A percentile compares a stretch with the other conserved stretches of the same genome.
phyloP scores from a whole-genome alignment of 64 coral and sea anemone species.

The Montipora capricornis region DNA sequence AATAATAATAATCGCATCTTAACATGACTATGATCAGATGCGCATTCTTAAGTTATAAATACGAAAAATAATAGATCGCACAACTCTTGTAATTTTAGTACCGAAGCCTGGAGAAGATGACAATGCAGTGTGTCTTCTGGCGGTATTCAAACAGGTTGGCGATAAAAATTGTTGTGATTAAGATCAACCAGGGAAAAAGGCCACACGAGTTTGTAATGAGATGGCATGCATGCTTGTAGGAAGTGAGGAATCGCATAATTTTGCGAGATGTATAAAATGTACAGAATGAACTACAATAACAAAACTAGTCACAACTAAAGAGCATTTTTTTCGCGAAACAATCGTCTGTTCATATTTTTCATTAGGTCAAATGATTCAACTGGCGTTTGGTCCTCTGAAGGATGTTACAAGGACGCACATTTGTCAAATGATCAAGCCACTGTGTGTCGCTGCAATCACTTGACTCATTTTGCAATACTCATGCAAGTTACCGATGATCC shows the following conservation, averaged over 20 bases:
- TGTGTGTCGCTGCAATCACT: slow-evolving; percentile 77
- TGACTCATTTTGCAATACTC: slow-evolving; percentile 82
- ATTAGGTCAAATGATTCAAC: slow-evolving; percentile 23
- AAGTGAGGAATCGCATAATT: no score
- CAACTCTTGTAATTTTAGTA: slow-evolving; percentile 6
- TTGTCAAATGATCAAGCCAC: slow-evolving; percentile 53
- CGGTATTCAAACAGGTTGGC: slow-evolving; percentile 28
- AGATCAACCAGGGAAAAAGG: neutral
- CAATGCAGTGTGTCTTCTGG: slow-evolving; percentile 86
- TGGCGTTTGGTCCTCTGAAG: slow-evolving; percentile 62
- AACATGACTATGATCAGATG: no score
- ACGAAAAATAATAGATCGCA: neutral
- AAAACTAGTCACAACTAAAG: neutral
- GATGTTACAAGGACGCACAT: slow-evolving; percentile 59
- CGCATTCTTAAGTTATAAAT: no score
- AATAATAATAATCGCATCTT: no score
- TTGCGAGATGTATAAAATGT: no score
- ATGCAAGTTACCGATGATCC: slow-evolving; percentile 68
- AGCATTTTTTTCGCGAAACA: neutral
- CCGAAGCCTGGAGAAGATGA: neutral
- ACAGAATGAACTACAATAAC: no score
- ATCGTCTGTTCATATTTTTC: neutral
- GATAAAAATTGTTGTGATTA: neutral
- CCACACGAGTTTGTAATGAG: no score
- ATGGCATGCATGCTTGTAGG: no score